Base-by-base conservation (phyloP, 2,888 invertebrate species). In the Cylloceria caligata region DNA sequence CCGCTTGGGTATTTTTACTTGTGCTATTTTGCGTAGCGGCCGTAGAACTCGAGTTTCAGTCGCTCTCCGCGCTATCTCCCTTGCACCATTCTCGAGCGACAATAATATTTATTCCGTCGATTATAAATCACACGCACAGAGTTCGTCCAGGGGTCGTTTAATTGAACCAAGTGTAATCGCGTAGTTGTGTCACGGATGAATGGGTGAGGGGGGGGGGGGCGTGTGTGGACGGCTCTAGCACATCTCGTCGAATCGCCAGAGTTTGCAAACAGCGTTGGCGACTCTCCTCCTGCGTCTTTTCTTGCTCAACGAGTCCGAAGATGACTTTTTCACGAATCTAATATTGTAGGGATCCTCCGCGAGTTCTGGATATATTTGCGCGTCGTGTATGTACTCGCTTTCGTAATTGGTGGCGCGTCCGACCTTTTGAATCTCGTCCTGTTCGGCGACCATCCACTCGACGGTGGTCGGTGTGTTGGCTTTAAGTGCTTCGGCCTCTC, bases 301-400 rank as follows among this genome's bases (percentile, higher is more conserved):
- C 91, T 96, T 96, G 81, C 89, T 92, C 82, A 95, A 94, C 87
- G 95, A 94, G 85, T 96, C 94, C 89, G 96, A 95, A 93, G 96
- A 96, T 88, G 96, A 95, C 93, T 96, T 97, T 93, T 97, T 97
- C 52, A 96, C 95, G 92, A 98, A 98, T 90, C 97, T 95, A 83
- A 99, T 96, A 93, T 99, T 99, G 94, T 97, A 98, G 6, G 98
- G 98, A 94, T 99, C 99, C 93, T 99, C 99, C 72, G 98, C 97
- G 71, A 99, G 94, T 92, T 98, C 98, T 0, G 98, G 98, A 93
- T 98, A 98, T 81, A 96, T 94, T 88, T 96, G 96, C 39, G 98
- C 96, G 91, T 98, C 97, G 93, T 98, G 98, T 87, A 97, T 96
- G 93, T 98, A 98, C 90, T 98, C 97, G 80, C 97, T 97, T 89